Percentiles rank a stretch among this genome's conserved stretches.
Evolutionary conservation across 2,888 invertebrate species (phyloP).

Genomic region (Emmelina monodactyla): DNA sequence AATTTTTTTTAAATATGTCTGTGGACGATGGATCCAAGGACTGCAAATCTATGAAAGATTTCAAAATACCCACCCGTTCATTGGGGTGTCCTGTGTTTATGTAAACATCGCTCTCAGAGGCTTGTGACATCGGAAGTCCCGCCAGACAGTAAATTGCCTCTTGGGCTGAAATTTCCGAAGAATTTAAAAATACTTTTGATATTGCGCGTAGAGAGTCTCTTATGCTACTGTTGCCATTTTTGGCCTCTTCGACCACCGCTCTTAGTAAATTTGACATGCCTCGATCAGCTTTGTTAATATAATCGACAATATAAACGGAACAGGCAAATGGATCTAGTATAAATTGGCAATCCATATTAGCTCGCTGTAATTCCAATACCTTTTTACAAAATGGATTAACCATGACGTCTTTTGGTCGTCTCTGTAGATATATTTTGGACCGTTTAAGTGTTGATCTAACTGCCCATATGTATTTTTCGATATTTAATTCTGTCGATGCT

Average conservation of each 20-base stretch:
- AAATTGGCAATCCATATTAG: conserved; percentile 32
- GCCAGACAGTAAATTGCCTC: conserved; percentile 15
- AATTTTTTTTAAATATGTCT: conserved; percentile 6
- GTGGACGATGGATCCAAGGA: not conserved
- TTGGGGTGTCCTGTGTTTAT: conserved; percentile 1
- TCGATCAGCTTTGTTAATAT: conserved; percentile 16
- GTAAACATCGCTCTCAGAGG: conserved; percentile 1
- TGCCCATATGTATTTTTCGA: conserved; percentile 13
- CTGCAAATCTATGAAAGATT: not conserved
- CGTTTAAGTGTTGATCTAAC: conserved; percentile 15
- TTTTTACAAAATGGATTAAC: conserved; percentile 17
- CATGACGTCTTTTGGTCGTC: conserved; percentile 10
- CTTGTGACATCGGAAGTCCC: conserved; percentile 9
- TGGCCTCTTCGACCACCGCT: conserved; percentile 18
- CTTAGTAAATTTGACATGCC: conserved; percentile 12
- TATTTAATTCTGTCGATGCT: conserved; percentile 5
- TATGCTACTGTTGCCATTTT: conserved; percentile 11
- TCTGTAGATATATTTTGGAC: conserved; percentile 10
- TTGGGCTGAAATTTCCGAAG: conserved; percentile 18
- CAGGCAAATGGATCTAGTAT: conserved; percentile 23
- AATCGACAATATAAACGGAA: conserved; percentile 20
- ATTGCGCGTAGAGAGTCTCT: conserved; percentile 14
- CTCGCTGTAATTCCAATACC: conserved; percentile 18
- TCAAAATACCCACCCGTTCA: conserved; percentile 2
- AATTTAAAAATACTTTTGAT: conserved; percentile 16